Percentiles rank a stretch among this genome's conserved stretches.
phyloP scores from a whole-genome alignment of 2,797 vertebrate species.

The Cossypha dichroa region DNA sequence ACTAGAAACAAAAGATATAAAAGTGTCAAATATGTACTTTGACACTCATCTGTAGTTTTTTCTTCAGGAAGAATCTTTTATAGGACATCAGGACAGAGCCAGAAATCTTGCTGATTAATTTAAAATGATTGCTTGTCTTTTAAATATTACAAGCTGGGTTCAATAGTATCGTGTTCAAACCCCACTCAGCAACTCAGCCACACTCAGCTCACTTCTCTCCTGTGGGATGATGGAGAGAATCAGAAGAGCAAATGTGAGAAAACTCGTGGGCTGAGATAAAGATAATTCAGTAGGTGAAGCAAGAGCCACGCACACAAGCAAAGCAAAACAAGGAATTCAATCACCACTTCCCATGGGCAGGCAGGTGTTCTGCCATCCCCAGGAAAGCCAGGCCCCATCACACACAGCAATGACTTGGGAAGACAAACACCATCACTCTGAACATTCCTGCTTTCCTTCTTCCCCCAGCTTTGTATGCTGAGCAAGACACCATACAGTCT shows the following conservation, averaged over 20 bases:
- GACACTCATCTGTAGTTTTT: not conserved
- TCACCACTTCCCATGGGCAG: not conserved
- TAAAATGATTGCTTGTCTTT: not conserved
- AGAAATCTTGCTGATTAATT: not conserved
- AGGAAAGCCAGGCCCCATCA: not conserved
- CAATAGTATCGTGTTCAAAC: not conserved
- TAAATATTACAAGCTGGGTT: not conserved
- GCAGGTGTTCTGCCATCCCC: not conserved
- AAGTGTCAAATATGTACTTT: not conserved
- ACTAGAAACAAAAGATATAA: not conserved
- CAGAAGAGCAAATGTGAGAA: not conserved
- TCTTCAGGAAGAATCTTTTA: not conserved
- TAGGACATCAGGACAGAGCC: not conserved
- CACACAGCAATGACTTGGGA: rapidly evolving
- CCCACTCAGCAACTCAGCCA: not conserved
- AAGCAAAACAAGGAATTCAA: not conserved
- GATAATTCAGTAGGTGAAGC: not conserved
- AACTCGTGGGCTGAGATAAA: not conserved
- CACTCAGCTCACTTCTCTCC: not conserved
- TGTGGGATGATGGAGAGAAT: not conserved
- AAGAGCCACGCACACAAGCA: not conserved
- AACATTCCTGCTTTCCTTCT: not conserved
- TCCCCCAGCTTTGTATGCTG: not conserved
- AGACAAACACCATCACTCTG: not conserved
- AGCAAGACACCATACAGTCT: not conserved